Evolutionary conservation across 1,140 invertebrate genomes (phyloP).

Genomic region (Mycetomoellerius zeteki): DNA sequence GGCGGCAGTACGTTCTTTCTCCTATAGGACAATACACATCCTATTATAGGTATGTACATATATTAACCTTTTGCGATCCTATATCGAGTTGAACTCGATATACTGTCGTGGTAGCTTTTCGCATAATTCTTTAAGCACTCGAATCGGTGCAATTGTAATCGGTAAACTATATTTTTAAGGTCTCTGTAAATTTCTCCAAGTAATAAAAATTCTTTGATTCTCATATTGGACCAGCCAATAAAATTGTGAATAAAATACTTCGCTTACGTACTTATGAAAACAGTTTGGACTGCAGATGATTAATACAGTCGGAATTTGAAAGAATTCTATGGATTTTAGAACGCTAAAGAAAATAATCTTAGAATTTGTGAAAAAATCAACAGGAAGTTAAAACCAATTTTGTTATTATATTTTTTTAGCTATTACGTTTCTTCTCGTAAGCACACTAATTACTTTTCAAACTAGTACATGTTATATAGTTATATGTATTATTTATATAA

Average conservation of each 20-base stretch:
- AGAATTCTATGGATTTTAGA: background rate
- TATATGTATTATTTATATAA: background rate
- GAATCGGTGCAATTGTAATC: background rate
- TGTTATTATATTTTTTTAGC: background rate
- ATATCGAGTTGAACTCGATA: background rate
- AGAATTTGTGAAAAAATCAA: background rate
- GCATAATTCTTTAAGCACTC: background rate
- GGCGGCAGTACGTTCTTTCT: conserved; percentile 84
- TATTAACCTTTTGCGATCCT: background rate
- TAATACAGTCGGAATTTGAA: background rate
- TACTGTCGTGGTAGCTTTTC: background rate
- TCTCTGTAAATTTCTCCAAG: background rate
- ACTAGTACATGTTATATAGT: background rate
- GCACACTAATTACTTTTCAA: background rate
- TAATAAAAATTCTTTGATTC: background rate
- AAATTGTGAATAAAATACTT: background rate
- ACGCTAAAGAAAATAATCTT: background rate
- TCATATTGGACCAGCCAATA: background rate
- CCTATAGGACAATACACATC: conserved; percentile 74
- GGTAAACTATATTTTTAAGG: background rate
- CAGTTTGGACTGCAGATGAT: background rate
- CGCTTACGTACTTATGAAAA: background rate
- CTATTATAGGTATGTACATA: background rate
- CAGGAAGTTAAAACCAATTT: background rate
- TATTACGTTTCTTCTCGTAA: background rate